These are phyloP conservation scores for Aspidoscelis tigris DNA, from an alignment of 2,113 vertebrate genomes.

Conservation along the genomic window DNA sequence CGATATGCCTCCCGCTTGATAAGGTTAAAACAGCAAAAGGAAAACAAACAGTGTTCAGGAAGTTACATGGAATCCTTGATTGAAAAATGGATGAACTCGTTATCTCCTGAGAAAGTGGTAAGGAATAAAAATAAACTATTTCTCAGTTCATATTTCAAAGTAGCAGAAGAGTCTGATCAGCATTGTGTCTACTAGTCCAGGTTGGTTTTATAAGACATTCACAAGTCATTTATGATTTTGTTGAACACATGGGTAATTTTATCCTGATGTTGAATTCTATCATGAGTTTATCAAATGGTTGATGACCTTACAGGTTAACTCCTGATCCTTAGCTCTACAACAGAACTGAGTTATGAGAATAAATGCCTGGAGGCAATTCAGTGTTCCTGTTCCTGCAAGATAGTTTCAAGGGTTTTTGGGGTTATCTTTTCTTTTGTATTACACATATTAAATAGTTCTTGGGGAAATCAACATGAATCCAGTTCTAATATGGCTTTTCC, in stretches of 20 bases:
- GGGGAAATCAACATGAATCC: constrained; percentile 16
- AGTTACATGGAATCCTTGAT: constrained; percentile 98
- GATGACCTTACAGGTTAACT: background rate
- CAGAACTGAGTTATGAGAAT: background rate
- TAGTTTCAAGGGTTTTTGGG: constrained; percentile 29
- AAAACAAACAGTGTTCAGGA: constrained; percentile 93
- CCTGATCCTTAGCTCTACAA: background rate
- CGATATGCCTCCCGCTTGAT: constrained; percentile 94
- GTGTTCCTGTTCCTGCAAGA: constrained; percentile 1
- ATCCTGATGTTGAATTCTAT: background rate
- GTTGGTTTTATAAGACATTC: background rate
- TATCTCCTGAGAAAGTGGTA: constrained; percentile 98
- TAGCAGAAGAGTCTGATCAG: constrained; percentile 31
- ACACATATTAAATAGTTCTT: background rate
- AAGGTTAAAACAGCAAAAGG: constrained; percentile 95
- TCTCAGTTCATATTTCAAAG: constrained; percentile 5
- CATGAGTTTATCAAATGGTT: background rate
- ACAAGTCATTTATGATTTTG: background rate
- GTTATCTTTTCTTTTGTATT: background rate
- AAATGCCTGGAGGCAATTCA: background rate
- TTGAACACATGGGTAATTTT: background rate
- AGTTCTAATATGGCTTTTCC: background rate
- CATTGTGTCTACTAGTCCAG: constrained; percentile 25
- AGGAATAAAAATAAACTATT: constrained; percentile 56
- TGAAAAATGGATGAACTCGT: constrained; percentile 99